Conservation (phyloP, 2,888 invertebrate genomes). For the Phortica okadai region DNA sequence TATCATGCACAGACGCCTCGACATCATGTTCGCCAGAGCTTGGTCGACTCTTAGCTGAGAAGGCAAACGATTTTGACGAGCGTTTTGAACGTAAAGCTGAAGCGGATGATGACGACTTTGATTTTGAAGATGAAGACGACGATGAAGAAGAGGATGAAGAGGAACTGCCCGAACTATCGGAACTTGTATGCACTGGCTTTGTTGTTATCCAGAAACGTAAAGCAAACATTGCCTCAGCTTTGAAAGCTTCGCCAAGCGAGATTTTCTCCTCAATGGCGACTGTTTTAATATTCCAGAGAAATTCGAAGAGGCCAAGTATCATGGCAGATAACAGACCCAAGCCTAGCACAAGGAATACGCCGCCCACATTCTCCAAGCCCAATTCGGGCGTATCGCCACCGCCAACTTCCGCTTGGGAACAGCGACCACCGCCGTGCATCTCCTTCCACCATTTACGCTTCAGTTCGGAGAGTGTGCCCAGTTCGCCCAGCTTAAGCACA, state of each 20-base stretch:
- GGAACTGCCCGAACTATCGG: slow-evolving; percentile 56
- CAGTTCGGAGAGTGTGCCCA: slow-evolving; percentile 85
- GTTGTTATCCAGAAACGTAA: slow-evolving; percentile 84
- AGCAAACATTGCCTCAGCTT: slow-evolving; percentile 84
- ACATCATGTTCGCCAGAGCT: slow-evolving; percentile 60
- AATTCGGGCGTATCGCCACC: slow-evolving; percentile 73
- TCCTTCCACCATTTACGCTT: slow-evolving; percentile 96
- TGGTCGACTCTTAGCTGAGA: slow-evolving; percentile 66
- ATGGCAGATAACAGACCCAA: slow-evolving; percentile 85
- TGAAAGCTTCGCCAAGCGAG: slow-evolving; percentile 82
- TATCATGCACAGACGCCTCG: slow-evolving; percentile 66
- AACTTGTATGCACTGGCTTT: slow-evolving; percentile 80
- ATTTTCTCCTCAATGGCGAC: slow-evolving; percentile 88
- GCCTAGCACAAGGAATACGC: slow-evolving; percentile 91
- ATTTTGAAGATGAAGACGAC: slow-evolving; percentile 53
- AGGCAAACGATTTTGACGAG: slow-evolving; percentile 64
- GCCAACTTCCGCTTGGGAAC: slow-evolving; percentile 57
- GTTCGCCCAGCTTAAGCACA: slow-evolving; percentile 93
- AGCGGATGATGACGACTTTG: slow-evolving; percentile 47
- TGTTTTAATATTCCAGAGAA: slow-evolving; percentile 88
- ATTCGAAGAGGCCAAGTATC: slow-evolving; percentile 87
- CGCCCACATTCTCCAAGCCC: slow-evolving; percentile 85
- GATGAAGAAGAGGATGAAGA: slow-evolving; percentile 56
- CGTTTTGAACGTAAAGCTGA: slow-evolving; percentile 53
- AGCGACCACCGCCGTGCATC: slow-evolving; percentile 78